Base-by-base conservation (phyloP, 2,888 invertebrate species). In the Noctua fimbriata region DNA sequence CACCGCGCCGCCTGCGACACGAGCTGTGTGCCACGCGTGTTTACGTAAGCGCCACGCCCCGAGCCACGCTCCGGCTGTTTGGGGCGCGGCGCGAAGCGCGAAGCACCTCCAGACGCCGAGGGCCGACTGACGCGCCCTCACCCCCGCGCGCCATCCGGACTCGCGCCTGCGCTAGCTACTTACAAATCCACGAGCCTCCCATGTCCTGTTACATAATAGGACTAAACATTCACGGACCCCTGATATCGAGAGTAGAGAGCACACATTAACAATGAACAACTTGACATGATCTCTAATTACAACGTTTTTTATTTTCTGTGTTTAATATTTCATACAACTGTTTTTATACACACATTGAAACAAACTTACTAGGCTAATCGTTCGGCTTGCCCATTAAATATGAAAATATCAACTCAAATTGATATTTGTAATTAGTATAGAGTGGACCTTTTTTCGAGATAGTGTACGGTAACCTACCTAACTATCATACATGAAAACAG, bases 11-110 rank as follows among this genome's bases (percentile, higher is more conserved):
- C 95, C 94, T 91, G 93, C 91, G 92, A 91, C 93, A 91, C 92
- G 92, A 92, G 90, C 91, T 91, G 90, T 90, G 91, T 87, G 92
- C 92, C 94, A 94, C 95, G 95, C 96, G 95, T 97, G 96, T 97
- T 96, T 96, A 96, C 96, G 96, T 97, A 96, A 96, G 96, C 97
- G 97, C 96, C 97, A 97, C 97, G 96, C 97, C 97, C 97, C 96
- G 96, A 95, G 96, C 96, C 96, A 95, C 96, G 95, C 95, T 95
- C 91, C 92, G 93, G 95, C 96, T 94, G 94, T 95, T 92, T 94
- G 96, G 96, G 95, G 96, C 96, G 96, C 96, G 96, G 96, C 96
- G 96, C 96, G 92, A 92, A 94, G 96, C 94, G 95, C 95, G 93
- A 92, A 92, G 95, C 96, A 95, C 95, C 95, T 94, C 94, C 95